Conservation (phyloP, 2,797 vertebrate species). For the Poecilia wingei region DNA sequence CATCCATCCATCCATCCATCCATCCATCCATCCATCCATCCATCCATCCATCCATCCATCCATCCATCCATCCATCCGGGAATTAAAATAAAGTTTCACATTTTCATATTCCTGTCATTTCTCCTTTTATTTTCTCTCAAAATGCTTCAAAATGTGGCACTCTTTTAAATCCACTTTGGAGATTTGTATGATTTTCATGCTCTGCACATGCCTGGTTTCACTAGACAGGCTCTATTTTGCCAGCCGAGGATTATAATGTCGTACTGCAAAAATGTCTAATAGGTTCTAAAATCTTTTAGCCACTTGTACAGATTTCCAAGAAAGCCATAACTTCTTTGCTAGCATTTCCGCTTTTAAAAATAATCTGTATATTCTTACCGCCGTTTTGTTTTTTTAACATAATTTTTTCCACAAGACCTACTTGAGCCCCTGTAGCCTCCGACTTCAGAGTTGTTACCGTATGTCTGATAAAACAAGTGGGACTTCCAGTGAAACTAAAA, state of each 20-base stretch:
- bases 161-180: background rate
- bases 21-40: too few relatives aligned
- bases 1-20: too few relatives aligned
- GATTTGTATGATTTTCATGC: background rate
- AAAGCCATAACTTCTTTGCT: background rate
- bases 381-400: background rate
- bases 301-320: background rate
- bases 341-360: background rate
- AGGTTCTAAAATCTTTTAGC: background rate
- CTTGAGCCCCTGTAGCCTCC: background rate
- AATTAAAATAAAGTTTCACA: background rate
- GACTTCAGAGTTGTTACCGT: background rate
- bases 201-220: background rate
- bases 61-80: too few relatives aligned
- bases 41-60: too few relatives aligned
- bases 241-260: background rate
- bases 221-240: background rate
- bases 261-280: background rate
- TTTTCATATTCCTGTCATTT: background rate
- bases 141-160: background rate
- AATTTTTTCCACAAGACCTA: background rate
- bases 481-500: background rate
- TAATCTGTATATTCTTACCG: background rate
- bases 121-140: background rate
- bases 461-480: background rate